A percentile compares a stretch with the other conserved stretches of the same genome.
phyloP scores from a whole-genome alignment of 92 coral and sea anemone genomes.

The Scolanthus callimorphus region DNA sequence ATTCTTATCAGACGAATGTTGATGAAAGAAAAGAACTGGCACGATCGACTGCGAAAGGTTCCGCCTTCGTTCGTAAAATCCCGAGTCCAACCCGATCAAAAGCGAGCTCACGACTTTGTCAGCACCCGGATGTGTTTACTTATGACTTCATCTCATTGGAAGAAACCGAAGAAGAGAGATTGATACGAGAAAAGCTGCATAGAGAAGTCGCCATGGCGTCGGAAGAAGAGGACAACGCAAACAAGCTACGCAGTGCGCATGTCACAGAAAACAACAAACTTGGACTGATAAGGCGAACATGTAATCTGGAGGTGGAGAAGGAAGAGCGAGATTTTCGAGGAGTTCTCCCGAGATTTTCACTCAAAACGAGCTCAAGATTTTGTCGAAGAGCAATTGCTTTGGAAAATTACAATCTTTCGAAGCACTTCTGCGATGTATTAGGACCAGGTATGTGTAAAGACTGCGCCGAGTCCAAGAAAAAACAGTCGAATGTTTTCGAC shows the following conservation, averaged over 20 bases:
- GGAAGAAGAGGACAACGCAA: background rate
- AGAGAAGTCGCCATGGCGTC: background rate
- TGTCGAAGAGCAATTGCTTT: conserved; percentile 31
- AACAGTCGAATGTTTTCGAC: conserved; percentile 43
- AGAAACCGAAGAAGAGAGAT: background rate
- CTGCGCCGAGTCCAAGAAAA: conserved; percentile 53
- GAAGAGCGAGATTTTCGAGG: background rate
- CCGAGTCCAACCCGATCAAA: background rate
- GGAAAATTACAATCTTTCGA: conserved; percentile 36
- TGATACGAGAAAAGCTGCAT: background rate
- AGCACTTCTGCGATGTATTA: conserved; percentile 73
- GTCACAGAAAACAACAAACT: conserved; percentile 2
- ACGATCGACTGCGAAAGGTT: too few species aligned
- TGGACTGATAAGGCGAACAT: conserved; percentile 18
- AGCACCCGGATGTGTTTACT: background rate
- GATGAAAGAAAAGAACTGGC: too few species aligned
- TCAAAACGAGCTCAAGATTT: conserved; percentile 26
- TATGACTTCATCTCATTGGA: conserved; percentile 14
- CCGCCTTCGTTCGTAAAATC: background rate
- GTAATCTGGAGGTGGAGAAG: background rate
- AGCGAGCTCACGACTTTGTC: conserved; percentile 3
- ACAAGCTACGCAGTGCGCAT: background rate
- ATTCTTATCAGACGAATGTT: too few species aligned
- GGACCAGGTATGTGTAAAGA: conserved; percentile 73
- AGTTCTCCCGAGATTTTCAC: conserved; percentile 11